Conservation (phyloP, 2,888 invertebrate genomes). For the Andrena praecox region DNA sequence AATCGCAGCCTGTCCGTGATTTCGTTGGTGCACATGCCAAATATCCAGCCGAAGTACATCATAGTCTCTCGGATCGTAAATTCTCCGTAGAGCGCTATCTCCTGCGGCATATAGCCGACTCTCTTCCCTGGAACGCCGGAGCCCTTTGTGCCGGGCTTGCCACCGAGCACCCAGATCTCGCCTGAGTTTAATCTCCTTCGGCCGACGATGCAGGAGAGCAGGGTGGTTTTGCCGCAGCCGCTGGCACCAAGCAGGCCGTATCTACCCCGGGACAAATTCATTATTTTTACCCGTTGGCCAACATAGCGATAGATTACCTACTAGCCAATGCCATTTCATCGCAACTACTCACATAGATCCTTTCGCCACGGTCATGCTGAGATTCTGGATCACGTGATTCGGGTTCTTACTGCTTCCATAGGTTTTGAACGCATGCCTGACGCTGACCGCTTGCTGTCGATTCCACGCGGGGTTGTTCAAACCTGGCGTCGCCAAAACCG, state of each 20-base stretch:
- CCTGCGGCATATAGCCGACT: conserved; percentile 99
- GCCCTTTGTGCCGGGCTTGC: conserved; percentile 94
- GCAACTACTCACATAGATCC: conserved; percentile 94
- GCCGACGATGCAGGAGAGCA: conserved; percentile 96
- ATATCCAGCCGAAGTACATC: conserved; percentile 98
- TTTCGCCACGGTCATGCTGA: conserved; percentile 97
- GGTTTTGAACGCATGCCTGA: conserved; percentile 94
- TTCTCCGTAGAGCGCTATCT: conserved; percentile 95
- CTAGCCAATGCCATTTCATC: not conserved
- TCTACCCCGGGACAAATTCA: conserved; percentile 86
- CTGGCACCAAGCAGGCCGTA: conserved; percentile 97
- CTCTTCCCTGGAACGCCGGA: conserved; percentile 96
- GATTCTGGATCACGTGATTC: conserved; percentile 94
- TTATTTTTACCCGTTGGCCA: not conserved
- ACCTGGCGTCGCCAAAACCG: conserved; percentile 81
- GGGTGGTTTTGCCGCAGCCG: conserved; percentile 98
- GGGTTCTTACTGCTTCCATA: conserved; percentile 95
- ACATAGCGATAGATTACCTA: not conserved
- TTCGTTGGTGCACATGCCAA: conserved; percentile 94
- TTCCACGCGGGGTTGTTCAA: conserved; percentile 86
- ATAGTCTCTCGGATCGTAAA: conserved; percentile 97
- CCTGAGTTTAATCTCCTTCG: conserved; percentile 94
- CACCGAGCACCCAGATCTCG: conserved; percentile 95
- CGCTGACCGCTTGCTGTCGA: conserved; percentile 94
- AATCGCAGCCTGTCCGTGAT: conserved; percentile 93